Conservation (phyloP, 2,113 vertebrate species). For the Lepus americanus region DNA sequence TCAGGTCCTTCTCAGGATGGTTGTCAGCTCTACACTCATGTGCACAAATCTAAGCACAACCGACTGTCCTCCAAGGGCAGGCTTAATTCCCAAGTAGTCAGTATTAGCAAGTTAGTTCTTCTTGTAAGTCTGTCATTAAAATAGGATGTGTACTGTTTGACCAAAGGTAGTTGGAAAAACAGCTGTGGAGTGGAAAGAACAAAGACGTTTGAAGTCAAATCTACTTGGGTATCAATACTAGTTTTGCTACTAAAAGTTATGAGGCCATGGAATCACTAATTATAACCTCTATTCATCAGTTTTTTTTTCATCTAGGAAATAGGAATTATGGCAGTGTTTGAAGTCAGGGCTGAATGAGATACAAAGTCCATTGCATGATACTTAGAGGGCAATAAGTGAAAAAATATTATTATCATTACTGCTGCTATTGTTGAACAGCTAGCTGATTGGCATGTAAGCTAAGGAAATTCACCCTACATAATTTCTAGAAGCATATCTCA, state of each 20-base stretch:
- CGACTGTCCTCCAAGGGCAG: neutral
- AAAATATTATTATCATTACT: neutral
- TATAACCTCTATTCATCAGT: neutral
- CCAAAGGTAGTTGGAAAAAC: neutral
- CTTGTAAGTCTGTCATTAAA: constrained; percentile 15
- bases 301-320: neutral
- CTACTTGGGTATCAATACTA: neutral
- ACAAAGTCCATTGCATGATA: neutral
- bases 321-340: neutral
- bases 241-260: too few relatives aligned
- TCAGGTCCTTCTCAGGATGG: neutral
- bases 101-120: constrained; percentile 35
- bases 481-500: neutral
- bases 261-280: neutral
- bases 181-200: neutral
- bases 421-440: neutral
- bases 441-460: neutral
- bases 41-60: neutral
- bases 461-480: neutral
- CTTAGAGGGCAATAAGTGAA: neutral
- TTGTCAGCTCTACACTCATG: neutral
- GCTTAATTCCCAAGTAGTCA: neutral
- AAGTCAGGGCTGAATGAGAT: neutral
- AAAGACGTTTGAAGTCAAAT: neutral
- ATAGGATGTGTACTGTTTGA: neutral